Percentiles rank a stretch among this genome's conserved stretches.
These are phyloP conservation scores for Mugil cephalus DNA, from an alignment of 2,113 vertebrate species.

Conservation along the genomic window DNA sequence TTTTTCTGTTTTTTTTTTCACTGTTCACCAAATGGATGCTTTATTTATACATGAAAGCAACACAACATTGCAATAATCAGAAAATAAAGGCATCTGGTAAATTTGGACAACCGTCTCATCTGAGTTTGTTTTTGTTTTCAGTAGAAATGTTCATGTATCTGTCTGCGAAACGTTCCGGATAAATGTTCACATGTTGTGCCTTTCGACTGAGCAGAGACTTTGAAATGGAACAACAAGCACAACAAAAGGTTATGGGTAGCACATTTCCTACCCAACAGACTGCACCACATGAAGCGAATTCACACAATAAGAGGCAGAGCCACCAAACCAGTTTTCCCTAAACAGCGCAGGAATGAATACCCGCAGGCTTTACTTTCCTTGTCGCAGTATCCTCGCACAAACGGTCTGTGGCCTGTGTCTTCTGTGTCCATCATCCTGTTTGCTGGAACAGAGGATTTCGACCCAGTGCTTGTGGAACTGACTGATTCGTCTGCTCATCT, in stretches of 20 bases:
- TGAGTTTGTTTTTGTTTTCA: conserved; percentile 11
- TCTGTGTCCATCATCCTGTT: not conserved
- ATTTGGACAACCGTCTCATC: not conserved
- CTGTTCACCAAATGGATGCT: conserved; percentile 36
- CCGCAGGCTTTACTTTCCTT: conserved; percentile 34
- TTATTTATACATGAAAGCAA: conserved; percentile 50
- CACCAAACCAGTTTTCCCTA: conserved; percentile 62
- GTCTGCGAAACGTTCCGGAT: no score
- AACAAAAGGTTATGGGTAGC: conserved; percentile 33
- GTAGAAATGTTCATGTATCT: not conserved
- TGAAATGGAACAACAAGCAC: conserved; percentile 36
- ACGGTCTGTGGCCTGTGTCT: not conserved
- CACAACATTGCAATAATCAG: conserved; percentile 45
- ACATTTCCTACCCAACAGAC: conserved; percentile 37
- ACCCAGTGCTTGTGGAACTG: not conserved
- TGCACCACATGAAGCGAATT: conserved; percentile 49
- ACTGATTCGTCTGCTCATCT: not conserved
- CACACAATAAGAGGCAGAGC: conserved; percentile 61
- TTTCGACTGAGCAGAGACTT: not conserved
- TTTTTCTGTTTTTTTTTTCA: conserved; percentile 8
- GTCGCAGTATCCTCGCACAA: not conserved
- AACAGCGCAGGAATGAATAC: conserved; percentile 51
- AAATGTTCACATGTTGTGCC: not conserved
- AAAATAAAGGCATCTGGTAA: conserved; percentile 70
- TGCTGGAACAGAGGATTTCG: not conserved